Evolutionary conservation across 2,113 vertebrate species (phyloP), one percentile per base, ranked within the genome.

Genomic region (Protobothrops flavoviridis): DNA sequence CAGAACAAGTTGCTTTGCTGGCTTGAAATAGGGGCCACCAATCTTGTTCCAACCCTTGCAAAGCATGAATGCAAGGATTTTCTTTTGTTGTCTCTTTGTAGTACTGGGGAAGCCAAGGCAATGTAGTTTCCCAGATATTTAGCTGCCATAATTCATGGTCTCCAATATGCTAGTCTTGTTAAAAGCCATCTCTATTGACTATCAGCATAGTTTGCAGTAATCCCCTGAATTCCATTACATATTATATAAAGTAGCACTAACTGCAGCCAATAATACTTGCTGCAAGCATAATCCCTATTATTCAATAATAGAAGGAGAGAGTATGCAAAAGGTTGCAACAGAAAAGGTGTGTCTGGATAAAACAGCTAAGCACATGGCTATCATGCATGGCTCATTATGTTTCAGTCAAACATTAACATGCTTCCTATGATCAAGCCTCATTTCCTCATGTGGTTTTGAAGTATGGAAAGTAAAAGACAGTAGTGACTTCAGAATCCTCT

Each of bases 391-490:
- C 85, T 94, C 91, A 90, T 94, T 94, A 93, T 94, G 74, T 90
- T 87, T 81, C 0, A 0, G 95, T 97, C 95, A 98, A 98, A 97
- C 85, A 98, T 97, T 97, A 98, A 98, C 97, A 94, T 0, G 1
- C 6, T 93, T 87, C 94, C 95, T 64, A 92, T 93, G 56, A 86
- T 93, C 74, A 33, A 48, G 92, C 91, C 74, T 0, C 56, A 93
- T 95, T 96, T 96, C 94, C 92, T 92, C 88, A 94, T 33, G 93
- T 61, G 3, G 29, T 2, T 39, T 33, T 20, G n/a, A 81, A n/a
- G 69, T n/a, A 43, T 45, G 12, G 26, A 13, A 8, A 13, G 33
- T 92, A 39, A 48, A 17, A 39, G 56, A 52, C 6, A 21, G 23
- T 50, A 17, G 26, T 43, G 12, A 29, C 13, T 59, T 74, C 10